These are phyloP conservation scores for Haplotaxodon microlepis DNA, from an alignment of 2,113 vertebrate genomes.

Conservation along the genomic window DNA sequence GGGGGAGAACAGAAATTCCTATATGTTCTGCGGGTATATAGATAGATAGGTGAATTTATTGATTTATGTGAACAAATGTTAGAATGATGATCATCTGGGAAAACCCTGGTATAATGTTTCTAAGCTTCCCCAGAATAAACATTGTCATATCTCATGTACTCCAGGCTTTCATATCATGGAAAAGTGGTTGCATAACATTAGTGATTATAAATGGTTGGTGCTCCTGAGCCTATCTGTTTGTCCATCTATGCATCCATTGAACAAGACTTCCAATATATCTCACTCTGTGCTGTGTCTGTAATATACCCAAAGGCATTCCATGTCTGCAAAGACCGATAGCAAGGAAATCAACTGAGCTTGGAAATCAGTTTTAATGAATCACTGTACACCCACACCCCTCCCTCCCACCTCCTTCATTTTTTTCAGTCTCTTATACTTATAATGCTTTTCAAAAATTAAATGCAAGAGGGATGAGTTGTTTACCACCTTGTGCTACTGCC, in stretches of 20 bases:
- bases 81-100: background rate
- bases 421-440: background rate
- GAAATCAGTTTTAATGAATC: constrained; percentile 63
- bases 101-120: background rate
- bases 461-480: background rate
- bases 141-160: background rate
- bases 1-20: background rate
- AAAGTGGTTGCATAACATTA: background rate
- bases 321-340: constrained; percentile 29
- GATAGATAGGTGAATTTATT: background rate
- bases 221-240: constrained; percentile 15
- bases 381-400: background rate
- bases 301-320: background rate
- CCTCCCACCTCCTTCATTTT: background rate
- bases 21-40: background rate
- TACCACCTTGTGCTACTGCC: background rate
- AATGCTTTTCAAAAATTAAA: background rate
- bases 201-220: constrained; percentile 8
- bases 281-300: background rate
- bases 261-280: background rate
- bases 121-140: background rate
- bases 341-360: constrained; percentile 24
- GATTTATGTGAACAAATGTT: background rate
- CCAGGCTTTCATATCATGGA: background rate
- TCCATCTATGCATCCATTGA: constrained; percentile 1